A percentile compares a stretch with the other conserved stretches of the same genome.
Conservation (phyloP, 2,888 invertebrate species). For the Cheilosia impressa region DNA sequence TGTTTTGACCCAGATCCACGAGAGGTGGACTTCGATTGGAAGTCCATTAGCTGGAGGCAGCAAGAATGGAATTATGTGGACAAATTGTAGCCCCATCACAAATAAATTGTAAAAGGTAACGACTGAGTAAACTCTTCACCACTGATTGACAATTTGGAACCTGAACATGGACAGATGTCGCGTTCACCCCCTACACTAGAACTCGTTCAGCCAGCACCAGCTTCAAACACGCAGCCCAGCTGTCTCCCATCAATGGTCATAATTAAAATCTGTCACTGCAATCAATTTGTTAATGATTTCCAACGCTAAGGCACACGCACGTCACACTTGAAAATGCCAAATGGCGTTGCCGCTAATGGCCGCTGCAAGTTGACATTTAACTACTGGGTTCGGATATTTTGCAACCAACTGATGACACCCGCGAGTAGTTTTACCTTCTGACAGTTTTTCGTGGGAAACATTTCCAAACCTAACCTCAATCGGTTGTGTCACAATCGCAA, state of each 20-base stretch:
- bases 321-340: constrained; percentile 49
- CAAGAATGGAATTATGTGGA: too few species aligned
- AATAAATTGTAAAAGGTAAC: too few species aligned
- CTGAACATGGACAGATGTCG: background rate
- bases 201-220: constrained; percentile 3
- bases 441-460: background rate
- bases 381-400: constrained; percentile 42
- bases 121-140: too few species aligned
- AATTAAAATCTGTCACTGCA: constrained; percentile 67
- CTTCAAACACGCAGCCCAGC: constrained; percentile 4
- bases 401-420: constrained; percentile 33
- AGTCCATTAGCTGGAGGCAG: too few species aligned
- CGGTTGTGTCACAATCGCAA: constrained; percentile 11
- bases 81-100: too few species aligned
- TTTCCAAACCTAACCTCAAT: constrained; percentile 18
- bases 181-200: background rate
- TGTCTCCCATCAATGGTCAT: constrained; percentile 53
- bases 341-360: constrained; percentile 33
- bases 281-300: constrained; percentile 59
- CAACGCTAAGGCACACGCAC: constrained; percentile 15
- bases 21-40: too few species aligned
- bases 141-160: background rate
- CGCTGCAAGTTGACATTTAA: constrained; percentile 57
- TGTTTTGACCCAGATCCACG: too few species aligned
- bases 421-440: background rate